Base-by-base conservation (phyloP, 2,797 vertebrate genomes). In the Sylvilagus floridanus region DNA sequence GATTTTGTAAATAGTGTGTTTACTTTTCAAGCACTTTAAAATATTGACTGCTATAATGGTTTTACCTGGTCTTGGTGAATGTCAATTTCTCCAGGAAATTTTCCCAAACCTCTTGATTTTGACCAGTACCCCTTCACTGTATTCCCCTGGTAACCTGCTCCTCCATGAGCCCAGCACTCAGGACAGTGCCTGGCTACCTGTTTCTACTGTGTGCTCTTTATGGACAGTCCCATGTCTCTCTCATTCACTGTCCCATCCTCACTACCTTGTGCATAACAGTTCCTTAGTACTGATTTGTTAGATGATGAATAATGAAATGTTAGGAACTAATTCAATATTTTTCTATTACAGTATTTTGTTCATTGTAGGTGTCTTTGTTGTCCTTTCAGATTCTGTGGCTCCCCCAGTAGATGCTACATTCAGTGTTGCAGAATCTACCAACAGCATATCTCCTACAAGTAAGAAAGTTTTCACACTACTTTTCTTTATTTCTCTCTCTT, bases 391-490 rank as follows among this genome's bases (percentile, higher is more conserved):
- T 63, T 86, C 88, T 7, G 11, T 30, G 42, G 73, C 6, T 12
- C 8, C 26, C 69, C 13, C 94, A 35, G 37, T 11, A 16, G 69
- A 83, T 9, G 4, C 24, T 73, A 21, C 11, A 11, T 9, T 11
- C 24, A 35, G 0, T 28, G 16, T 47, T 26, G 72, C 62, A 47
- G 69, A 62, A 62, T 66, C 75, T 22, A 50, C 71, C 63, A 72
- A 26, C 37, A 84, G 65, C 12, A 4, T 12, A 5, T 52, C 77
- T 57, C 28, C 84, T 42, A 62, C 84, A 86, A 50, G 96, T 95
- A 96, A 97, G 91, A 62, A 62, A 11, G 6, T 66, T 86, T 69
- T 60, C 32, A 90, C 6, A n/a, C 19, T 88, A 22, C 42, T 47
- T 47, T 47, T 47, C 42, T 47, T 47, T 47, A 57, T 57, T 57